phyloP scores from a whole-genome alignment of 2,797 vertebrate species.

The Sebastes jordani region DNA sequence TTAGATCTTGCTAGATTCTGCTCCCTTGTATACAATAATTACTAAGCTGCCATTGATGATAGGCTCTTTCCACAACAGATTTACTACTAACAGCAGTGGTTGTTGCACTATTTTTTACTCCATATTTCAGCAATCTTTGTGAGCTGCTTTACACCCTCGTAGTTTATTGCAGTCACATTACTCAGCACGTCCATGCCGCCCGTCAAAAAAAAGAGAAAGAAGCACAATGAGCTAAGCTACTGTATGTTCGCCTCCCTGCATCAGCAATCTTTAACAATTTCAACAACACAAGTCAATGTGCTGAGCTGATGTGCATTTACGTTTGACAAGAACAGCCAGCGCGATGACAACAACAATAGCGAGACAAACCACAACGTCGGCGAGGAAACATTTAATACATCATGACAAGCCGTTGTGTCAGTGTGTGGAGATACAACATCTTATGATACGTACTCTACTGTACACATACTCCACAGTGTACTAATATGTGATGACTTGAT shows the following conservation, averaged over 20 bases:
- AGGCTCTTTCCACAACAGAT: conserved; percentile 7
- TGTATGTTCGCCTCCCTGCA: conserved; percentile 52
- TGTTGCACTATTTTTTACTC: conserved; percentile 24
- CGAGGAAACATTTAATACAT: conserved; percentile 57
- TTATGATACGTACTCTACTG: conserved; percentile 19
- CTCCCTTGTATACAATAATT: conserved; percentile 29
- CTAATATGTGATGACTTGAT: background rate
- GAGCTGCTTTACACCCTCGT: conserved; percentile 33
- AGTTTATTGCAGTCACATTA: conserved; percentile 70
- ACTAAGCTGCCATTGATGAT: conserved; percentile 28
- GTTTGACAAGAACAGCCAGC: conserved; percentile 50
- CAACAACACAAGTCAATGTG: conserved; percentile 47
- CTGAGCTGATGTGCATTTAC: conserved; percentile 34
- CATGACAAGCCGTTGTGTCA: conserved; percentile 42
- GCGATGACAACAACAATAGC: conserved; percentile 46
- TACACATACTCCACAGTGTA: background rate
- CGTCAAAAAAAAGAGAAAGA: conserved; percentile 51
- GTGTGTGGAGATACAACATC: conserved; percentile 21
- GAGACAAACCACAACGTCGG: conserved; percentile 48
- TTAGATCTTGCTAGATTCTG: conserved; percentile 36
- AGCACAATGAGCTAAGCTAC: conserved; percentile 59
- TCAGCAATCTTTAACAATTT: conserved; percentile 66
- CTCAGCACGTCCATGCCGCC: conserved; percentile 72
- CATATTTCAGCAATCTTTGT: conserved; percentile 32
- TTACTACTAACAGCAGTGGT: conserved; percentile 47